A percentile compares a stretch with the other conserved stretches of the same genome.
Conservation (phyloP, 2,797 vertebrate genomes). For the Neomorphus geoffroyi region DNA sequence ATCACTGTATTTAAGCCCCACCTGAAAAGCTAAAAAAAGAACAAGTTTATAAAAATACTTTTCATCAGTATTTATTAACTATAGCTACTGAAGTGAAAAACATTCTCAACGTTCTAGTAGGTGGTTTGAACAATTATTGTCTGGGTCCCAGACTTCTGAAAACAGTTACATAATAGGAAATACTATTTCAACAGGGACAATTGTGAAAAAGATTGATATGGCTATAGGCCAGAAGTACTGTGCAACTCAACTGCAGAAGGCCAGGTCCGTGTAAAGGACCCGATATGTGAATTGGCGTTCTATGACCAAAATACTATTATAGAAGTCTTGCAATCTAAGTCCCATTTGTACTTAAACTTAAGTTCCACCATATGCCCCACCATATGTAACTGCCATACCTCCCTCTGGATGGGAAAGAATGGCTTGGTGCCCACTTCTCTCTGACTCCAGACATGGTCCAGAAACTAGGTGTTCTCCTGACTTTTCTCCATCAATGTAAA, state of each 20-base stretch:
- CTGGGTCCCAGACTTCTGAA: not conserved
- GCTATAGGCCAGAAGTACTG: not conserved
- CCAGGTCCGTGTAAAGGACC: not conserved
- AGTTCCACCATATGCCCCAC: not conserved
- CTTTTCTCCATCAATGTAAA: not conserved
- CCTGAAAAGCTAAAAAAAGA: not conserved
- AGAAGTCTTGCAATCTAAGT: not conserved
- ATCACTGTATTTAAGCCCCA: not conserved
- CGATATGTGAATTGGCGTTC: not conserved
- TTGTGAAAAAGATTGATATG: not conserved
- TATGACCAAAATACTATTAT: not conserved
- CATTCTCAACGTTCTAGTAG: not conserved
- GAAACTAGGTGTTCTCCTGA: not conserved
- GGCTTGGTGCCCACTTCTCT: not conserved
- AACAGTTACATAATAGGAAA: conserved; percentile 15
- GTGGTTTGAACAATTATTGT: not conserved
- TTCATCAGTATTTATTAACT: not conserved
- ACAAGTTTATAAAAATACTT: not conserved
- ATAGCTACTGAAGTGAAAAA: not conserved
- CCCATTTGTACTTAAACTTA: rapidly evolving
- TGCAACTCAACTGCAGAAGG: not conserved
- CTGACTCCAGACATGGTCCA: not conserved
- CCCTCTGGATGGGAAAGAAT: not conserved
- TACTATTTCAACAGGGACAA: not conserved
- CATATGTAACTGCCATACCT: rapidly evolving